phyloP scores from a whole-genome alignment of 2,113 vertebrate genomes.

The Xiphophorus couchianus region DNA sequence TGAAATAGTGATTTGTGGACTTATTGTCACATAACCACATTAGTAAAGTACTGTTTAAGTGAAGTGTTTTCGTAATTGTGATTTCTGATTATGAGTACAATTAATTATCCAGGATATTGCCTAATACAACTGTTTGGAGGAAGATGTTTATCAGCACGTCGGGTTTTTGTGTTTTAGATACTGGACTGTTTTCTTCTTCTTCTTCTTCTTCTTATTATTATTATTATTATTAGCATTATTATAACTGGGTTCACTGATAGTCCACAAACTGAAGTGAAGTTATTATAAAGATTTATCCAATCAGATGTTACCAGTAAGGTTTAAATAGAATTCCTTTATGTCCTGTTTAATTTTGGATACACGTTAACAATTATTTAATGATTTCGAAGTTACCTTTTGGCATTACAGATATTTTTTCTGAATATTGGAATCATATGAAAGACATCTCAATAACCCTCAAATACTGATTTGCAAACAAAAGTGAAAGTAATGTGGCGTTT shows the following conservation, averaged over 20 bases:
- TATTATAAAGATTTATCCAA: too few relatives aligned
- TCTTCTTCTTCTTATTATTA: too few relatives aligned
- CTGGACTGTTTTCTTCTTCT: background rate
- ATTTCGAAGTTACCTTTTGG: too few relatives aligned
- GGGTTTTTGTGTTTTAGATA: constrained; percentile 10
- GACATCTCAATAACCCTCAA: too few relatives aligned
- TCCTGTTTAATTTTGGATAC: too few relatives aligned
- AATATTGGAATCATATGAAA: too few relatives aligned
- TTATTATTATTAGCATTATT: background rate
- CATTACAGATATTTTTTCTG: too few relatives aligned
- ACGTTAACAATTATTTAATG: too few relatives aligned
- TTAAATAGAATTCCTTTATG: too few relatives aligned
- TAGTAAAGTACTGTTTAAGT: constrained; percentile 1
- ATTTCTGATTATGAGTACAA: constrained; percentile 16
- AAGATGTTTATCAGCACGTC: background rate
- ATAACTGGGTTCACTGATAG: constrained; percentile 18
- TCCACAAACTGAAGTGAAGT: constrained; percentile 13
- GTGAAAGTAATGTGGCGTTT: too few relatives aligned
- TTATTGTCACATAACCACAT: constrained; percentile 31
- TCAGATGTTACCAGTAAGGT: too few relatives aligned
- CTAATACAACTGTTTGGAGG: background rate
- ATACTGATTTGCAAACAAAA: too few relatives aligned
- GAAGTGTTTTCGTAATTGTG: background rate
- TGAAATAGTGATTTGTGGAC: background rate
- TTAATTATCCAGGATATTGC: constrained; percentile 36